These are phyloP conservation scores for Erebia aethiops DNA, from an alignment of 2,888 invertebrate species.

Conservation along the genomic window DNA sequence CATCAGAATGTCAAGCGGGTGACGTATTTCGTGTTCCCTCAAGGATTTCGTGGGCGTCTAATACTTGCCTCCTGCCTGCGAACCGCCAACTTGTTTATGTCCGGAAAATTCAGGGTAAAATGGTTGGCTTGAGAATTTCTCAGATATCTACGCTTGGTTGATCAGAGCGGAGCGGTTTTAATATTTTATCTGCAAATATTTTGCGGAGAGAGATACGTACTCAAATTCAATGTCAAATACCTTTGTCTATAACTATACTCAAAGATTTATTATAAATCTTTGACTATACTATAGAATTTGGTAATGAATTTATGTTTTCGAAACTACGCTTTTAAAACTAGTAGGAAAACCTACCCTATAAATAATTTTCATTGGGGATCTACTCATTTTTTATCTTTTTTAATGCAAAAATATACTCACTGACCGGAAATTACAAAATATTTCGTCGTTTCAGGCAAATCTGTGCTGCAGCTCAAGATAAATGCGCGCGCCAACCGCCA, in stretches of 20 bases:
- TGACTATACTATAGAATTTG: neutral
- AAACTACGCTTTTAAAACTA: neutral
- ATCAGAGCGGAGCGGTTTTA: neutral
- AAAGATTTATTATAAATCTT: too few species aligned
- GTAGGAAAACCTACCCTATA: too few species aligned
- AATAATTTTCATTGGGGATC: too few species aligned
- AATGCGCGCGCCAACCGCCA: too few species aligned
- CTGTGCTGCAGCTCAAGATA: too few species aligned
- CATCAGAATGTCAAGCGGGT: constrained; percentile 19
- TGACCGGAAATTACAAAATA: too few species aligned
- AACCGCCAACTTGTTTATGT: constrained; percentile 33
- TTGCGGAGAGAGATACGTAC: neutral
- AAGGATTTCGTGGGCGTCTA: constrained; percentile 30
- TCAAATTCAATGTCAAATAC: too few species aligned
- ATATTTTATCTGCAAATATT: neutral
- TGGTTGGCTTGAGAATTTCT: constrained; percentile 21
- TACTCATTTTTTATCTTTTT: too few species aligned
- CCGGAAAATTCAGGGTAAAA: constrained; percentile 30
- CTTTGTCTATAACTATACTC: too few species aligned
- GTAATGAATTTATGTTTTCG: neutral
- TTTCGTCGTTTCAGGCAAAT: too few species aligned
- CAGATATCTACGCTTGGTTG: neutral
- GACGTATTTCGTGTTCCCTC: constrained; percentile 34
- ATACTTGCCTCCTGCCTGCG: constrained; percentile 32
- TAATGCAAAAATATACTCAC: too few species aligned